Evolutionary conservation across 2,797 vertebrate genomes (phyloP), one percentile per base, ranked within the genome.

Genomic region (Odontamblyopus rebecca): DNA sequence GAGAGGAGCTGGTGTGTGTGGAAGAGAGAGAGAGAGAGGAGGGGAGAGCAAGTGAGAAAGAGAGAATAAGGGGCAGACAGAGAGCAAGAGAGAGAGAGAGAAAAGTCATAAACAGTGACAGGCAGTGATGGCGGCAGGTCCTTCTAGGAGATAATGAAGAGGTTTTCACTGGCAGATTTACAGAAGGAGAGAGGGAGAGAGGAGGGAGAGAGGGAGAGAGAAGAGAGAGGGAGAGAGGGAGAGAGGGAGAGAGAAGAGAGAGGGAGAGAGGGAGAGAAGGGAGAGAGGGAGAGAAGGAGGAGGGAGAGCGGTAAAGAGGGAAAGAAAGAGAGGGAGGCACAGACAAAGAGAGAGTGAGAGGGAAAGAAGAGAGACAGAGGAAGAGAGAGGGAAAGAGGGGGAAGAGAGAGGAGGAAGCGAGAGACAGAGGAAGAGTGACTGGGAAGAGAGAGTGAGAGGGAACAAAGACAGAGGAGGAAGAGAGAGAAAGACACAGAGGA

Each of bases 31-130:
- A 35, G 35, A 35, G 35, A 6, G 35, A 8, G 11, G 41, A 11
- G 35, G 6, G 35, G 4, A 82, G 81, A 71, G 79, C 62, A 16
- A 53, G 23, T 23, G 51, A 53, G 18, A 53, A 18, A 19, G 11
- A 53, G 19, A 54, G 19, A 54, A 19, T 8, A 19, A 9, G 19
- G n/a, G 7, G n/a, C 7, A 54, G 0, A 54, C 2, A 54, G 19
- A 54, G 15, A 53, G 50, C 19, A 18, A 51, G 50, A 51, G 73
- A 74, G 81, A 81, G 78, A 48, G 44, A 48, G 67, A 27, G 83
- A 78, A 78, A 86, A 86, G 80, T 89, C 84, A 89, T 91, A 89
- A 92, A 90, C 90, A 81, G 82, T 89, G 89, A 90, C 88, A 90
- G 86, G 73, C 60, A 71, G 84, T 84, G 86, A 89, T 93, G 82